Evolutionary conservation across 2,888 invertebrate species (phyloP).

Genomic region (Lasioglossum oenotherae): DNA sequence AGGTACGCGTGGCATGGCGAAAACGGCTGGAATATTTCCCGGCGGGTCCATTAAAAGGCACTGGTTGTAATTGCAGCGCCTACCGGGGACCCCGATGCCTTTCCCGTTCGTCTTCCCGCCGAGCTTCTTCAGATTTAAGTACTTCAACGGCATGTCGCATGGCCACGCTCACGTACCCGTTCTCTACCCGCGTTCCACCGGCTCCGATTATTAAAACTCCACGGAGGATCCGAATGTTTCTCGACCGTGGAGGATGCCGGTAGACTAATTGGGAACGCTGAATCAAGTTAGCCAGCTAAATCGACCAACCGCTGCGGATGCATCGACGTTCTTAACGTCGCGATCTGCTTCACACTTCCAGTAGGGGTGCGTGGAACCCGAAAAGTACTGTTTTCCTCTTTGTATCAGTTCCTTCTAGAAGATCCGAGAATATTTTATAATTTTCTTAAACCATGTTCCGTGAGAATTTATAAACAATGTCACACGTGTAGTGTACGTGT

Average conservation of each 20-base stretch:
- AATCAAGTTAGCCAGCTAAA: neutral
- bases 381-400: too few relatives aligned
- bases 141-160: conserved; percentile 69
- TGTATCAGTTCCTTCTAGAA: too few relatives aligned
- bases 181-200: conserved; percentile 52
- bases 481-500: too few relatives aligned
- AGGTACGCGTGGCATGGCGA: conserved; percentile 74
- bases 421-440: too few relatives aligned
- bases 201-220: conserved; percentile 56
- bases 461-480: too few relatives aligned
- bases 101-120: conserved; percentile 54
- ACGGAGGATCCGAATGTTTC: conserved; percentile 33
- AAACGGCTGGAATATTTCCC: conserved; percentile 79
- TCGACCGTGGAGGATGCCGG: neutral
- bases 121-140: conserved; percentile 76
- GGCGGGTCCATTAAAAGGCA: conserved; percentile 76
- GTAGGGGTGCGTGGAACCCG: too few relatives aligned
- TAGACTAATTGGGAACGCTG: conserved; percentile 24
- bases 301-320: neutral
- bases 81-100: conserved; percentile 66
- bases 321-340: neutral
- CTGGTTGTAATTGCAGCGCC: conserved; percentile 76
- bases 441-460: too few relatives aligned
- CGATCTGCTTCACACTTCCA: neutral
- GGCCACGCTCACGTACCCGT: conserved; percentile 74